These are phyloP conservation scores for Apolygus lucorum DNA, from an alignment of 1,140 invertebrate species.

Conservation along the genomic window DNA sequence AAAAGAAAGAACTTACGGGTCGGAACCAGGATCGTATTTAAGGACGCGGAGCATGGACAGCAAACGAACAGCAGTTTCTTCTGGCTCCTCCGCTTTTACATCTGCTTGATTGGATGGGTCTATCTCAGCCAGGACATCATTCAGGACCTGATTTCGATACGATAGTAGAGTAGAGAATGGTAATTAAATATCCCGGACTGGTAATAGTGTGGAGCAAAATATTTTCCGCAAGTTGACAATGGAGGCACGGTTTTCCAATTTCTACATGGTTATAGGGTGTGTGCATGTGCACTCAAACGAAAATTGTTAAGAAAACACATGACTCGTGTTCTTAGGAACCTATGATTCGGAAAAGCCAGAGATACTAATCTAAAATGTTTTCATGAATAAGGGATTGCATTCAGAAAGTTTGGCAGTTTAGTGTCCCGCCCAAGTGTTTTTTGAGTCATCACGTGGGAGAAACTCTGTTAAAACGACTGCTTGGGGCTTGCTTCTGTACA, in stretches of 20 bases:
- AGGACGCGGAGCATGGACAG: conserved; percentile 53
- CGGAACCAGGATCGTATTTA: conserved; percentile 57
- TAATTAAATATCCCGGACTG: not conserved
- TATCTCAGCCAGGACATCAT: conserved; percentile 56
- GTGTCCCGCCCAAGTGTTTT: no score
- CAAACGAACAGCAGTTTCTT: conserved; percentile 52
- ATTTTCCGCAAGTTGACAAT: not conserved
- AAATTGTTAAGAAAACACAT: no score
- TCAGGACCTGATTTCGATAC: conserved; percentile 45
- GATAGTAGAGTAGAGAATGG: not conserved
- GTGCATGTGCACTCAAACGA: no score
- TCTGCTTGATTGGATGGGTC: conserved; percentile 52
- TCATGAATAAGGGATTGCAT: no score
- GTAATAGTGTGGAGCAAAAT: conserved; percentile 23
- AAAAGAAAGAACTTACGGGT: conserved; percentile 36
- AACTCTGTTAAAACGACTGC: no score
- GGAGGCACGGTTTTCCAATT: not conserved
- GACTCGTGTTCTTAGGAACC: no score
- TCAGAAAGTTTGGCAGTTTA: no score
- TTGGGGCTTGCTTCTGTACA: no score
- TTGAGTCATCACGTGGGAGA: no score
- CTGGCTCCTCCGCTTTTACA: conserved; percentile 52
- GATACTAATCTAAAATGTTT: no score
- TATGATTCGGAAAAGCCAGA: no score
- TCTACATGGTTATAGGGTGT: conserved; percentile 27